Percentiles rank a stretch among this genome's conserved stretches.
phyloP scores from a whole-genome alignment of 2,888 invertebrate species.

The Noctua janthina region DNA sequence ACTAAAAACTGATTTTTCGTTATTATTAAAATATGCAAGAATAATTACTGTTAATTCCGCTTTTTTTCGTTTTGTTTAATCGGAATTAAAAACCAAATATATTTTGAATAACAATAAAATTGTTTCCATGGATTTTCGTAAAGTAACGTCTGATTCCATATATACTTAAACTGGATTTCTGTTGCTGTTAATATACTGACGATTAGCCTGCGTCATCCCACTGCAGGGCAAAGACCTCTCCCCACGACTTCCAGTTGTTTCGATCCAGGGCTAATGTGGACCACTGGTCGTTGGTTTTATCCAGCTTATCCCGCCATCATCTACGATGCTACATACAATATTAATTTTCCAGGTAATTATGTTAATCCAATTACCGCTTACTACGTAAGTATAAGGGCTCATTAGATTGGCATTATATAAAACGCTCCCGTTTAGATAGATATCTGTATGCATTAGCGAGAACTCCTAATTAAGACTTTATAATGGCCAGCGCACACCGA shows the following conservation, averaged over 20 bases:
- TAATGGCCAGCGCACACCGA: not conserved
- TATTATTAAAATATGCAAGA: too few relatives aligned
- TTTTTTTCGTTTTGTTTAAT: not conserved
- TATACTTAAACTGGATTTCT: not conserved
- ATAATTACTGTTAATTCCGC: not conserved
- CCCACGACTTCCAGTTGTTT: too few relatives aligned
- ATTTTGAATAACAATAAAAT: not conserved
- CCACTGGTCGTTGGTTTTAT: too few relatives aligned
- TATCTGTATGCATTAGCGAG: conserved; percentile 2
- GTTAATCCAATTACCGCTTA: conserved; percentile 1
- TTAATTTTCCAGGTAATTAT: not conserved
- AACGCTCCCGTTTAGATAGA: not conserved
- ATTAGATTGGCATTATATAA: not conserved
- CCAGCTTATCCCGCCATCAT: too few relatives aligned
- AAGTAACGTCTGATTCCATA: not conserved
- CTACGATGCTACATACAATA: too few relatives aligned
- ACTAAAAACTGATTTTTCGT: not conserved
- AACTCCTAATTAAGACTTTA: conserved; percentile 10
- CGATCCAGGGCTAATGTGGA: too few relatives aligned
- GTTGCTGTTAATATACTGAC: not conserved
- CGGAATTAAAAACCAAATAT: not conserved
- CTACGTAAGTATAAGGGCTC: not conserved
- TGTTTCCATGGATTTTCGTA: not conserved
- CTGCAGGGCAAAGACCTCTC: too few relatives aligned
- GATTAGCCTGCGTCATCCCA: too few relatives aligned